These are phyloP conservation scores for Andrena dorsata DNA, from an alignment of 2,888 invertebrate species.

Conservation along the genomic window DNA sequence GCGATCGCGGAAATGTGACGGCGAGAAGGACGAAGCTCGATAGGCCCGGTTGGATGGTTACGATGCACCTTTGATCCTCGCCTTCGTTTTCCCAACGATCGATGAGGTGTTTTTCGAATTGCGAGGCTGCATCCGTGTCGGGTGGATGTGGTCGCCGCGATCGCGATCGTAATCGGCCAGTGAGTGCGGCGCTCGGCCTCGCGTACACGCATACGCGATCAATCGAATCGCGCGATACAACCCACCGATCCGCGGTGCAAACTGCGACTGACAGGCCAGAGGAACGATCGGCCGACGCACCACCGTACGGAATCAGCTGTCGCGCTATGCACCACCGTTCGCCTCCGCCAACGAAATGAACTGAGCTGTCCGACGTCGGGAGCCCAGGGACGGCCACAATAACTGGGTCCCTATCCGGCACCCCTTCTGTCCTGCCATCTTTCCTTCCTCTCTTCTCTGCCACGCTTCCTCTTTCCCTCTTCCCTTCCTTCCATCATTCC, in stretches of 20 bases:
- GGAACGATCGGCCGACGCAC: constrained; percentile 59
- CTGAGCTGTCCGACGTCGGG: constrained; percentile 59
- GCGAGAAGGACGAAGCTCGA: neutral
- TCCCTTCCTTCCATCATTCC: neutral
- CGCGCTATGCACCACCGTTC: constrained; percentile 62
- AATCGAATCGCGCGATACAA: neutral
- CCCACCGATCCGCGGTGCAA: constrained; percentile 38
- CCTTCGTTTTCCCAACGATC: constrained; percentile 38
- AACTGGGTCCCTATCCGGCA: constrained; percentile 33
- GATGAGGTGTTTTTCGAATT: constrained; percentile 38
- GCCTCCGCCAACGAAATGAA: constrained; percentile 67
- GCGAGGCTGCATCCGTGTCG: constrained; percentile 41
- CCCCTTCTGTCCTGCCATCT: neutral
- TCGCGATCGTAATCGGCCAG: neutral
- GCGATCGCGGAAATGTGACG: neutral
- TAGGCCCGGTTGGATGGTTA: constrained; percentile 19
- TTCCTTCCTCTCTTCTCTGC: neutral
- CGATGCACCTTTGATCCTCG: constrained; percentile 45
- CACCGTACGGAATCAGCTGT: constrained; percentile 70
- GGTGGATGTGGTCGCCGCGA: neutral
- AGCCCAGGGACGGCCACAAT: constrained; percentile 60
- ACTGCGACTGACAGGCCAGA: constrained; percentile 47
- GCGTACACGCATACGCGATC: constrained; percentile 13
- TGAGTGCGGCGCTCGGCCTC: neutral
- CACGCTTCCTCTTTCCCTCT: neutral